These are phyloP conservation scores for Callopanchax toddi DNA, from an alignment of 2,113 vertebrate genomes.

Conservation along the genomic window DNA sequence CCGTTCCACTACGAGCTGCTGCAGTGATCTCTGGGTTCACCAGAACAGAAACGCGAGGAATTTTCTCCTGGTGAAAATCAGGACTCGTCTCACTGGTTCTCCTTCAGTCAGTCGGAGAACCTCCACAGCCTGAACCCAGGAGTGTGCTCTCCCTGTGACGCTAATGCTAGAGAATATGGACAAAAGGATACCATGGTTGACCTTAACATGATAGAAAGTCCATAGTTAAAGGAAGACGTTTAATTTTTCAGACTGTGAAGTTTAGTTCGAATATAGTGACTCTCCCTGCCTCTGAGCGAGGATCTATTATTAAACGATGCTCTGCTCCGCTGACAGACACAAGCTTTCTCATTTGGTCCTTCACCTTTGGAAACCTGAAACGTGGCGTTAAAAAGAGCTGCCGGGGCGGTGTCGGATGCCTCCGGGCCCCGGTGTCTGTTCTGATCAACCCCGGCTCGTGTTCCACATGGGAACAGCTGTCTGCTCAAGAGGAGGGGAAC, in stretches of 20 bases:
- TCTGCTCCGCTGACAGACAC: constrained; percentile 18
- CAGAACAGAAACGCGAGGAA: too few species aligned
- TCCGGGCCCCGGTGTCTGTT: constrained; percentile 13
- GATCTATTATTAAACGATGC: constrained; percentile 35
- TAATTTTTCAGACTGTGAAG: too few species aligned
- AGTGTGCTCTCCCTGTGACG: too few species aligned
- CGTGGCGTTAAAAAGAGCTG: constrained; percentile 28
- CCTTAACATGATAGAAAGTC: background rate
- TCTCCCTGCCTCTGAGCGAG: background rate
- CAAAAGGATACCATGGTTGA: too few species aligned
- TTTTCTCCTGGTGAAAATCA: too few species aligned
- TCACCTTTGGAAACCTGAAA: constrained; percentile 44
- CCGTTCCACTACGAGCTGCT: too few species aligned
- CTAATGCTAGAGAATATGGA: too few species aligned
- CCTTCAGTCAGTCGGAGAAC: too few species aligned
- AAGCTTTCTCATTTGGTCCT: constrained; percentile 32
- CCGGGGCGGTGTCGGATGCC: constrained; percentile 56
- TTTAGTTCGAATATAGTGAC: background rate
- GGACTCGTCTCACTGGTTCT: too few species aligned
- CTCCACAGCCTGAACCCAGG: too few species aligned
- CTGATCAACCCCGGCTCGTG: constrained; percentile 54
- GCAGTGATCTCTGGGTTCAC: too few species aligned
- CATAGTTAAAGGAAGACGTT: background rate
- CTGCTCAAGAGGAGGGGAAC: too few species aligned
- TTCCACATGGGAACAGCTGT: constrained; percentile 50